Evolutionary conservation across 2,113 vertebrate species (phyloP).

Genomic region (Electrona antarctica): DNA sequence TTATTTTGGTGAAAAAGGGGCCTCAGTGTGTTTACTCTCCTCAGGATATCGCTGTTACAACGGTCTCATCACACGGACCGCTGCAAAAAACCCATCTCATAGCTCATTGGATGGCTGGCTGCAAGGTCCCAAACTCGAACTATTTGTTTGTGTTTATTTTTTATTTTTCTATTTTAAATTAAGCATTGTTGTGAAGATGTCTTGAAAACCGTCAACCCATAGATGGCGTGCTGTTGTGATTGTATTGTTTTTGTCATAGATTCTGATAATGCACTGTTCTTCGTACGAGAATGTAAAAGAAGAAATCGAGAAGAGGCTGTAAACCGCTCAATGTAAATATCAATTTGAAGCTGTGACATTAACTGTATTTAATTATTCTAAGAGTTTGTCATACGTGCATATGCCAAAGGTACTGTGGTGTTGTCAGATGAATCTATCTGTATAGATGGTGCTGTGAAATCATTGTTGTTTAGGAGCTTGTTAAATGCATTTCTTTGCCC

Average conservation of each 20-base stretch:
- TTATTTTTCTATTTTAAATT: neutral
- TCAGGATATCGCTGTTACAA: conserved; percentile 53
- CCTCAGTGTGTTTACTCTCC: conserved; percentile 30
- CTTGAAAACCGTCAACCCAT: neutral
- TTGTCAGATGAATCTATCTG: conserved; percentile 20
- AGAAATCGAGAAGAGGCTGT: conserved; percentile 4
- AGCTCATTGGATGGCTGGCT: conserved; percentile 11
- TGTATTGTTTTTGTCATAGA: conserved; percentile 30
- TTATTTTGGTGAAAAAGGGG: no score
- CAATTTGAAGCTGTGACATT: conserved; percentile 27
- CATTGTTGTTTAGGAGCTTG: neutral
- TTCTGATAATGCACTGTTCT: conserved; percentile 58
- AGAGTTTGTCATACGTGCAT: conserved; percentile 18
- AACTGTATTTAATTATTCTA: conserved; percentile 31
- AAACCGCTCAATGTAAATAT: conserved; percentile 23
- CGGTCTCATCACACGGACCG: conserved; percentile 25
- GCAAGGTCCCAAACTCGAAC: conserved; percentile 13
- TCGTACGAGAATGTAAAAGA: conserved; percentile 34
- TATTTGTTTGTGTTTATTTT: neutral
- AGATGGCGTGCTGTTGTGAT: conserved; percentile 32
- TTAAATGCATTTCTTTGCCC: neutral
- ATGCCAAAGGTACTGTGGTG: conserved; percentile 68
- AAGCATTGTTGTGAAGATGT: conserved; percentile 6
- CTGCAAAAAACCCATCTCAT: conserved; percentile 50
- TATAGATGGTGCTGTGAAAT: conserved; percentile 52